These are phyloP conservation scores for Tenualosa ilisha DNA, from an alignment of 2,797 vertebrate genomes.

Conservation along the genomic window DNA sequence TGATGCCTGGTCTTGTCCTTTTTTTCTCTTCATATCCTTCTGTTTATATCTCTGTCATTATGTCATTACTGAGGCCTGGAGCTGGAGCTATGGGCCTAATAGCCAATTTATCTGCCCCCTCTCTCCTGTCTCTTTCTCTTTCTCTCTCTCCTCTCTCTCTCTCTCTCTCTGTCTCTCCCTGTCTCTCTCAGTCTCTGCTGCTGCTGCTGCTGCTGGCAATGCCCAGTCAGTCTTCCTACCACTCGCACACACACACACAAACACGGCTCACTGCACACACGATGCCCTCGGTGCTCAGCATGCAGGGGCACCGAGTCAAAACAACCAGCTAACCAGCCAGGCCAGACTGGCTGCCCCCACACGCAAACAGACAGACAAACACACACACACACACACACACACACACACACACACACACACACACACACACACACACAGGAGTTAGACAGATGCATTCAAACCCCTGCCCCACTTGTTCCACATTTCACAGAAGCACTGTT, in stretches of 20 bases:
- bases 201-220: not conserved
- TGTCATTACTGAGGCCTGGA: not conserved
- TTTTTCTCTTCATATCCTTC: not conserved
- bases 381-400: not conserved
- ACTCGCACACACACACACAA: not conserved
- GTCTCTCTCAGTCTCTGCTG: not conserved
- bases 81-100: not conserved
- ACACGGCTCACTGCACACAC: not conserved
- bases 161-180: not conserved
- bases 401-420: not conserved
- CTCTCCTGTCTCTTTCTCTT: not conserved
- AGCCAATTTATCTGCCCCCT: not conserved
- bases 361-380: not conserved
- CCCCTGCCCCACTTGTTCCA: too few species aligned
- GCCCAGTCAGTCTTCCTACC: not conserved
- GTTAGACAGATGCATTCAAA: not conserved
- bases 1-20: not conserved
- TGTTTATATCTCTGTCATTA: not conserved
- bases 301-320: not conserved
- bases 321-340: slow-evolving; percentile 1
- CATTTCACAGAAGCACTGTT: too few species aligned
- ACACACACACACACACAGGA: not conserved
- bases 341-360: not conserved
- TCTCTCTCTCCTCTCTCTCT: not conserved
- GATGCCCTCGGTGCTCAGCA: not conserved